These are phyloP conservation scores for Cryptotermes secundus DNA, from an alignment of 1,140 invertebrate species.

Conservation along the genomic window DNA sequence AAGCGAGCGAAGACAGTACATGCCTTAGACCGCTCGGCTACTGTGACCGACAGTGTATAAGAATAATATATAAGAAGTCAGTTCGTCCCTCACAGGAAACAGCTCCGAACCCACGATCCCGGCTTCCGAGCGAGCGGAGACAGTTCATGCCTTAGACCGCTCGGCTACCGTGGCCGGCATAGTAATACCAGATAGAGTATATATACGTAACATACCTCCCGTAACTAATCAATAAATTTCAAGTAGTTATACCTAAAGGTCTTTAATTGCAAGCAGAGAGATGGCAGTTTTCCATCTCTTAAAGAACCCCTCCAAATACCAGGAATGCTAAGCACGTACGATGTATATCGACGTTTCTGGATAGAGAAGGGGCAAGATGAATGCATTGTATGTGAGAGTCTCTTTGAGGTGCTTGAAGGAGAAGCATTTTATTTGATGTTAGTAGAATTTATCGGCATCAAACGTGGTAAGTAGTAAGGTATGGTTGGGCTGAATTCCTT, in stretches of 20 bases:
- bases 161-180: too few species aligned
- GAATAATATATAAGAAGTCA: too few species aligned
- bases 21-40: too few species aligned
- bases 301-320: neutral
- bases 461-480: neutral
- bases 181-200: too few species aligned
- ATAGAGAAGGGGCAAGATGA: neutral
- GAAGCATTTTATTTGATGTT: conserved; percentile 5
- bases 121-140: too few species aligned
- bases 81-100: too few species aligned
- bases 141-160: too few species aligned
- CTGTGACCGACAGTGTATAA: too few species aligned
- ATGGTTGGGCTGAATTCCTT: neutral
- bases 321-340: neutral
- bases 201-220: too few species aligned
- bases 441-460: conserved; percentile 13
- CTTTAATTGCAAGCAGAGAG: neutral
- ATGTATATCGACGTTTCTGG: neutral
- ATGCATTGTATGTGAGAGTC: neutral
- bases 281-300: neutral
- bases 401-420: neutral
- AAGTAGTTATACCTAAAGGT: neutral
- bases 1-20: too few species aligned
- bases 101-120: too few species aligned
- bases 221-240: too few species aligned